Evolutionary conservation across 1,140 invertebrate species (phyloP).

Genomic region (Lasioglossum baleicum): DNA sequence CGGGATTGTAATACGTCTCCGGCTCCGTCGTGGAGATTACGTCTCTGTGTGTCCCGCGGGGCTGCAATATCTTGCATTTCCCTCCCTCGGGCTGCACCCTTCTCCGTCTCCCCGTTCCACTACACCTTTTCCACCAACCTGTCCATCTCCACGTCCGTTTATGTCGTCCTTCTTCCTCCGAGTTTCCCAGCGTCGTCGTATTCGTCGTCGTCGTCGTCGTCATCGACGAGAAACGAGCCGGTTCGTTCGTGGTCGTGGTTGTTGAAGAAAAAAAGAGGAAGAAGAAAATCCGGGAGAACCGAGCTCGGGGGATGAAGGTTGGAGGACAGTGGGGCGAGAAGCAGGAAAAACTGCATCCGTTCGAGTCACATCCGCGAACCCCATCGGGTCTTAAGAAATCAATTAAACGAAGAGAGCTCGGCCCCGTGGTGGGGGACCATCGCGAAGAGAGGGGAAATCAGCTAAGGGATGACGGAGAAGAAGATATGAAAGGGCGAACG

Average conservation of each 20-base stretch:
- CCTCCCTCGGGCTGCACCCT: slow-evolving; percentile 58
- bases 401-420: slow-evolving; percentile 74
- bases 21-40: slow-evolving; percentile 78
- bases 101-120: slow-evolving; percentile 32
- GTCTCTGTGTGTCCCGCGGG: slow-evolving; percentile 78
- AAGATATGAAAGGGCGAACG: slow-evolving; percentile 21
- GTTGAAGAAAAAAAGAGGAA: slow-evolving; percentile 53
- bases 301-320: slow-evolving; percentile 17
- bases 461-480: slow-evolving; percentile 25
- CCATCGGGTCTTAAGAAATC: slow-evolving; percentile 78
- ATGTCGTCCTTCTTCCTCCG: slow-evolving; percentile 38
- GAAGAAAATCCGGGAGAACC: slow-evolving; percentile 52
- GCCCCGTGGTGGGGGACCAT: slow-evolving; percentile 26
- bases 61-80: slow-evolving; percentile 80
- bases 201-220: slow-evolving; percentile 31
- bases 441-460: slow-evolving; percentile 21
- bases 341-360: slow-evolving; percentile 71
- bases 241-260: slow-evolving; percentile 31
- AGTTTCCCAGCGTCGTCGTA: slow-evolving; percentile 39
- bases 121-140: slow-evolving; percentile 38
- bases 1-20: slow-evolving; percentile 78
- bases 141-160: slow-evolving; percentile 43
- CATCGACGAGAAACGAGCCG: slow-evolving; percentile 25
- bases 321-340: slow-evolving; percentile 49
- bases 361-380: slow-evolving; percentile 69